Evolutionary conservation across 2,113 vertebrate genomes (phyloP), one percentile per base, ranked within the genome.

Genomic region (Clinocottus analis): DNA sequence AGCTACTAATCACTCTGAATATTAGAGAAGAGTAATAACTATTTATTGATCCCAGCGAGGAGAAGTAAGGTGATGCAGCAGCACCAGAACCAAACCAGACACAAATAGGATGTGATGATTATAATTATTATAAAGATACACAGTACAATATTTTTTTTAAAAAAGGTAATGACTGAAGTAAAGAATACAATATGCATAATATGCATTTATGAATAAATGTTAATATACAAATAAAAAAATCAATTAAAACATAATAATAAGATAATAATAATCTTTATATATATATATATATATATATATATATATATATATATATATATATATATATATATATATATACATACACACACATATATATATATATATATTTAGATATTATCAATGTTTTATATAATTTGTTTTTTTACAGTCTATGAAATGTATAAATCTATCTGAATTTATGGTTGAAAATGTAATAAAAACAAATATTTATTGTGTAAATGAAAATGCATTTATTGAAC

Each of bases 401-500:
- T 3, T 59, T 35, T 31, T 2, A 35, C 31, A 11, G 33, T 7
- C 35, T 61, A 12, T n/a, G 21, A 60, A 60, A 35, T 60, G 29
- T 12, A 60, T 21, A 21, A 10, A 29, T 29, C 2, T 29, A 17
- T 60, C 21, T 4, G 23, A 35, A 35, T 17, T 16, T 17, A 55
- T 53, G 16, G 8, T 11, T 55, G 21, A 56, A 69, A 56, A 71
- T 14, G 16, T 9, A 13, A 71, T 31, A 59, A 75, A 72, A 17
- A 16, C 1, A 75, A 13, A 72, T 23, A 47, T 12, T 17, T 31
- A n/a, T 68, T 25, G 41, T 23, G n/a, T 58, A 69, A 3, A 31
- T 37, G 70, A 75, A 82, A 60, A 70, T 6, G 11, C 8, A 49
- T 91, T 91, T 53, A 84, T 87, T 90, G 83, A 91, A 85, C 81